Evolutionary conservation across 2,113 vertebrate species (phyloP).

Genomic region (Cisticola juncidis): DNA sequence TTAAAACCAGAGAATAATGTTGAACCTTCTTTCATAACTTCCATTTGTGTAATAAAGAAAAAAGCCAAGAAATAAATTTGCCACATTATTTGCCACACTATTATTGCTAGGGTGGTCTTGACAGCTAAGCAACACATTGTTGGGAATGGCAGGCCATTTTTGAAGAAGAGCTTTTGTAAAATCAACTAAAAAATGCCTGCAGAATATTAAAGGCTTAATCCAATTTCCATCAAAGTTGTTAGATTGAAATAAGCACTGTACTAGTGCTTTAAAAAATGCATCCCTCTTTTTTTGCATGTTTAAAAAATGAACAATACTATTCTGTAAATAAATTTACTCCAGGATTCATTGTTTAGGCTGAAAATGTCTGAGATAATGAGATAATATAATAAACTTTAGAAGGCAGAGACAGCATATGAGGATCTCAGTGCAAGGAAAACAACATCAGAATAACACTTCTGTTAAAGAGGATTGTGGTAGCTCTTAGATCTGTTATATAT

Average conservation of each 20-base stretch:
- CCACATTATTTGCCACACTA: not conserved
- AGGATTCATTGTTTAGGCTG: not conserved
- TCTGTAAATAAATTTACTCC: not conserved
- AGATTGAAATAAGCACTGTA: not conserved
- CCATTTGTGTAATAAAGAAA: not conserved
- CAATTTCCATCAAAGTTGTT: not conserved
- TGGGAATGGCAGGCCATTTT: not conserved
- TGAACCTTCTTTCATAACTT: not conserved
- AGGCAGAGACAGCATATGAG: not conserved
- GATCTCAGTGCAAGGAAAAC: not conserved
- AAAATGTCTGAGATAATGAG: not conserved
- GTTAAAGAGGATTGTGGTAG: not conserved
- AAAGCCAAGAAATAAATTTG: not conserved
- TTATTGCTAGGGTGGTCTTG: not conserved
- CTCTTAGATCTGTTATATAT: not conserved
- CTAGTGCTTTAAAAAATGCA: not conserved
- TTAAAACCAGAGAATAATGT: not conserved
- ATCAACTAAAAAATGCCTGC: not conserved
- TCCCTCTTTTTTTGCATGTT: not conserved
- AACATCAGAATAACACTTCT: not conserved
- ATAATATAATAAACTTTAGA: not conserved
- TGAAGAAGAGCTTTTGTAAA: not conserved
- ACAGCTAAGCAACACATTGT: slow-evolving; percentile 4
- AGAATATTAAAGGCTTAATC: slow-evolving; percentile 8
- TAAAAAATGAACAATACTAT: not conserved